Percentiles rank a stretch among this genome's conserved stretches.
These are phyloP conservation scores for Protosalanx chinensis DNA, from an alignment of 2,797 vertebrate genomes.

Conservation along the genomic window DNA sequence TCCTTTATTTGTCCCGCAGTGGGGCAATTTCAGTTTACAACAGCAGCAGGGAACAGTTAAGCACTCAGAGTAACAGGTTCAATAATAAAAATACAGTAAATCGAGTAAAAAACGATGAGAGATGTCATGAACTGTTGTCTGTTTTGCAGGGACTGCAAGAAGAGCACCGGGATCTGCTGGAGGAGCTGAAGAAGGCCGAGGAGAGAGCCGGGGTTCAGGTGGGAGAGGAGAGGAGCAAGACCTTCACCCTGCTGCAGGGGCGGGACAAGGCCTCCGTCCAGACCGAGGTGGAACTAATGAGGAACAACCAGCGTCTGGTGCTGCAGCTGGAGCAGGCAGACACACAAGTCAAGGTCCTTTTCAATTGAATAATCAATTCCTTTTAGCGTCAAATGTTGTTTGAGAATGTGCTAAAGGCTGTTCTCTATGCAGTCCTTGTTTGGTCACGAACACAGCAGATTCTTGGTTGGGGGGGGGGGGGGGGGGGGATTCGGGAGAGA, in stretches of 20 bases:
- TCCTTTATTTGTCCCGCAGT: too few species aligned
- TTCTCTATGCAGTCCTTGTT: neutral
- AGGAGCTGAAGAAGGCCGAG: constrained; percentile 37
- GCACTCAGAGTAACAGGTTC: too few species aligned
- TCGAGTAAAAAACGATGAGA: too few species aligned
- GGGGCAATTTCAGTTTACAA: too few species aligned
- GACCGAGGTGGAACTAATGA: constrained; percentile 48
- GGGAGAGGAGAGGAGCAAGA: constrained; percentile 63
- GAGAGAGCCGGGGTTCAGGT: constrained; percentile 25
- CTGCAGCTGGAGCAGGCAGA: constrained; percentile 60
- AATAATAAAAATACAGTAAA: too few species aligned
- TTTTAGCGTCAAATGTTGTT: neutral
- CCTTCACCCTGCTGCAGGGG: constrained; percentile 57
- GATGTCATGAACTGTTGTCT: neutral
- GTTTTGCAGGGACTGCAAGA: constrained; percentile 26
- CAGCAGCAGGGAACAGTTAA: too few species aligned
- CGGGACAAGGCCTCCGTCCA: constrained; percentile 37
- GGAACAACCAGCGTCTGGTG: constrained; percentile 60
- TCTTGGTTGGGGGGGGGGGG: too few species aligned
- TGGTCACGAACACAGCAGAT: too few species aligned
- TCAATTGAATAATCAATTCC: neutral
- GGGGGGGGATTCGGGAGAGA: too few species aligned
- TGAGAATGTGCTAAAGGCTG: neutral
- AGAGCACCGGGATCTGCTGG: neutral
- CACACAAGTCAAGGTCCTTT: constrained; percentile 65